Percentiles rank a stretch among this genome's conserved stretches.
Conservation (phyloP, 2,888 invertebrate genomes). For the Tiliacea aurago region DNA sequence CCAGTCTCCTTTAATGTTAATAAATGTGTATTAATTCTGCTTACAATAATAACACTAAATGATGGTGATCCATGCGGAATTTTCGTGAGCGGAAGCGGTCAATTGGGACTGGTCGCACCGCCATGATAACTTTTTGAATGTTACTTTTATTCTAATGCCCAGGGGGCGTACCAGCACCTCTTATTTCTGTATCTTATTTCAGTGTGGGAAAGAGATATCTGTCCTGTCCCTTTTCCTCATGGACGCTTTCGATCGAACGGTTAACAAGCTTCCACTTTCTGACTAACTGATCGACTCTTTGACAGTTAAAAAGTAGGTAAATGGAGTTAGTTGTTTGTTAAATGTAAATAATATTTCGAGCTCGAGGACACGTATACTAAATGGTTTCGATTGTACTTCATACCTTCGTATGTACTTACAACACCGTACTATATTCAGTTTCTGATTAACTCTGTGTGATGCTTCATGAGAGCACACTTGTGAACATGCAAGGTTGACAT, state of each 20-base stretch:
- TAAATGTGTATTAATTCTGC: slow-evolving; percentile 10
- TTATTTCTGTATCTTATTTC: background rate
- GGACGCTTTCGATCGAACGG: background rate
- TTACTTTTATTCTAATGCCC: background rate
- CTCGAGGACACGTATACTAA: background rate
- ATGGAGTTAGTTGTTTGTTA: background rate
- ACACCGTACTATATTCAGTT: background rate
- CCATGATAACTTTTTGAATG: background rate
- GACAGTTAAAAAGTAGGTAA: background rate
- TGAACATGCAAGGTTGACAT: background rate
- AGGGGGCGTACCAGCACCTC: background rate
- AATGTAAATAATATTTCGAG: background rate
- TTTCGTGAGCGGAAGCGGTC: background rate
- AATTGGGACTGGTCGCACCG: background rate
- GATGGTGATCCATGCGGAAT: slow-evolving; percentile 27
- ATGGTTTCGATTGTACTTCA: background rate
- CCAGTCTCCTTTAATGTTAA: slow-evolving; percentile 39
- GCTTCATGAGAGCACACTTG: background rate
- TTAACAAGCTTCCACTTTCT: background rate
- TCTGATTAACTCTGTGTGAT: background rate
- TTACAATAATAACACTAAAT: slow-evolving; percentile 4
- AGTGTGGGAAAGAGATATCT: background rate
- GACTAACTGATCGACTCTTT: background rate
- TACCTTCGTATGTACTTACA: background rate
- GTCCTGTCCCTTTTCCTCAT: background rate